phyloP scores from a whole-genome alignment of 2,113 vertebrate genomes.

The Hepsetus odoe region DNA sequence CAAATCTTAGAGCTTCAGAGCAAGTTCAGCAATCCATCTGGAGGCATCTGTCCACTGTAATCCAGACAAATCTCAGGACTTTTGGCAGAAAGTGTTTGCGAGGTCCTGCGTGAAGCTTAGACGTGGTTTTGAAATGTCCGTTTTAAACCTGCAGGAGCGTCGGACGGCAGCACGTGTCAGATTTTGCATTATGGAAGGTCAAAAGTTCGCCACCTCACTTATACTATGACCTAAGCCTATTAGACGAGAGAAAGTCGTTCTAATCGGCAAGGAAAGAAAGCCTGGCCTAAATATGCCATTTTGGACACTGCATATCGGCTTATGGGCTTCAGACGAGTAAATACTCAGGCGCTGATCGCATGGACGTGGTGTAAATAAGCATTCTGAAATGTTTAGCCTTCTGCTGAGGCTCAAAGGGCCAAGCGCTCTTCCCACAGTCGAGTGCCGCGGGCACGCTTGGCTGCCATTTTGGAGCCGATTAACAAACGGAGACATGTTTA shows the following conservation, averaged over 20 bases:
- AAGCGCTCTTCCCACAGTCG: not conserved
- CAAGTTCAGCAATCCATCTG: no score
- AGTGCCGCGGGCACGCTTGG: not conserved
- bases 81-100: no score
- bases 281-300: not conserved
- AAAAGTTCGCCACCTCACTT: not conserved
- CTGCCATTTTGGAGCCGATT: slow-evolving; percentile 33
- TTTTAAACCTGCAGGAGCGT: not conserved
- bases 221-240: not conserved
- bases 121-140: not conserved
- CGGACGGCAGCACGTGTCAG: not conserved
- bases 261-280: not conserved
- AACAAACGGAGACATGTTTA: slow-evolving; percentile 48
- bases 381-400: slow-evolving; percentile 14
- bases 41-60: no score
- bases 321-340: not conserved
- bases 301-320: not conserved
- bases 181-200: not conserved
- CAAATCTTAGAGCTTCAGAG: no score
- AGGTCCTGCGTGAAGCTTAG: no score
- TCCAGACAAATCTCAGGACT: no score
- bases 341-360: not conserved
- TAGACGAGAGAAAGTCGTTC: not conserved
- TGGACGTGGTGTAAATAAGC: not conserved
- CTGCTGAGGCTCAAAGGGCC: not conserved